These are phyloP conservation scores for Sebastes nivosus DNA, from an alignment of 2,797 vertebrate genomes.

Conservation along the genomic window DNA sequence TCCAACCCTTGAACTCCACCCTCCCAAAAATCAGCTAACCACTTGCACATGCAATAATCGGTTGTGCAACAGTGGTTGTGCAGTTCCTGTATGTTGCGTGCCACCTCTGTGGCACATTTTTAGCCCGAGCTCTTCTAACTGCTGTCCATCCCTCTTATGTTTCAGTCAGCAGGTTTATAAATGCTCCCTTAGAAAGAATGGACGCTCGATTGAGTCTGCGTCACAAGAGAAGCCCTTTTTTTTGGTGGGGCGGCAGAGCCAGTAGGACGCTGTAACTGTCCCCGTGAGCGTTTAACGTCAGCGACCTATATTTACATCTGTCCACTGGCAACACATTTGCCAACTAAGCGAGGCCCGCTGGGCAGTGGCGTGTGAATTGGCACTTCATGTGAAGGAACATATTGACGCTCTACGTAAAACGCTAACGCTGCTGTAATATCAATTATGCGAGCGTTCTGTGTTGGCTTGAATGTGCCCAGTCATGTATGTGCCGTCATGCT, in stretches of 20 bases:
- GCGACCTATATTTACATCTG: slow-evolving; percentile 58
- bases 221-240: slow-evolving; percentile 36
- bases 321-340: slow-evolving; percentile 28
- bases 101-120: slow-evolving; percentile 12
- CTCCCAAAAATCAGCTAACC: background rate
- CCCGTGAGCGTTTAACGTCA: slow-evolving; percentile 37
- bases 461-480: slow-evolving; percentile 48
- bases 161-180: slow-evolving; percentile 58
- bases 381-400: slow-evolving; percentile 46
- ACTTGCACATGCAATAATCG: background rate
- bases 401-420: slow-evolving; percentile 37
- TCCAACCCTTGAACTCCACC: background rate
- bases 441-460: slow-evolving; percentile 22
- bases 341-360: slow-evolving; percentile 11
- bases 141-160: slow-evolving; percentile 32
- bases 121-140: slow-evolving; percentile 17
- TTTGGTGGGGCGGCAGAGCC: background rate
- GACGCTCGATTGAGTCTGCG: slow-evolving; percentile 20
- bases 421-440: slow-evolving; percentile 34
- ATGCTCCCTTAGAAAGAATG: slow-evolving; percentile 44
- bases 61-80: background rate
- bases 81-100: background rate
- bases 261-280: slow-evolving; percentile 9
- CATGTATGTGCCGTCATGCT: slow-evolving; percentile 36
- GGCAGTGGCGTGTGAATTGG: slow-evolving; percentile 25